Base-by-base conservation (phyloP, 2,888 invertebrate species). In the Spatulosminthurus flaviceps region DNA sequence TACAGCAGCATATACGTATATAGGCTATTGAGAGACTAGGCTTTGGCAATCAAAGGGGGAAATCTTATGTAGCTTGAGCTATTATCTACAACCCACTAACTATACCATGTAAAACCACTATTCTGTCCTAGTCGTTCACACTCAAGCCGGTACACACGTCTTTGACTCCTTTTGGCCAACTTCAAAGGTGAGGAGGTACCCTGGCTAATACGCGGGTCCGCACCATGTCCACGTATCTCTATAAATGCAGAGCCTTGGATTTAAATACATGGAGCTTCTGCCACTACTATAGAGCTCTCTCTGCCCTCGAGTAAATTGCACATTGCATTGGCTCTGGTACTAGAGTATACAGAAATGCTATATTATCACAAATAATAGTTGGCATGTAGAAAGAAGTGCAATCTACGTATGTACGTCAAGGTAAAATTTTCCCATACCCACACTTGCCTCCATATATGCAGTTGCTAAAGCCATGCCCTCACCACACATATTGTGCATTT, bases 71-170 rank as follows among this genome's bases (percentile, higher is more conserved):
- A 51, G 5, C 51, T 9, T 51, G 19, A 51, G n/a, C 74, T 61
- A 74, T 74, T 61, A 74, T 24, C 73, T 28, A 26, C n/a, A 34
- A 22, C 34, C 70, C 70, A 71, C 70, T 71, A 71, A 71, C 70
- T 41, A 42, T 71, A 71, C 41, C 26, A 71, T 71, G 70, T 41
- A 71, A 71, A 71, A 71, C 70, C 70, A 71, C 70, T n/a, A 19
- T 34, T 13, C n/a, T 41, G 64, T 64, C 22, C 22, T 22, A 11
- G n/a, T 71, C 70, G 22, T 71, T 71, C 70, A 71, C 70, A 71
- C 70, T 70, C 70, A 26, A 13, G 70, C 29, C 34, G n/a, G 22
- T 60, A 64, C 24, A 26, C 22, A 2, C 64, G 24, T 64, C 64
- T 64, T 64, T 26, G 11, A 64, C 13, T 64, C 64, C 51, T 51